Evolutionary conservation across 2,797 vertebrate genomes (phyloP).

Genomic region (Poecilia wingei): DNA sequence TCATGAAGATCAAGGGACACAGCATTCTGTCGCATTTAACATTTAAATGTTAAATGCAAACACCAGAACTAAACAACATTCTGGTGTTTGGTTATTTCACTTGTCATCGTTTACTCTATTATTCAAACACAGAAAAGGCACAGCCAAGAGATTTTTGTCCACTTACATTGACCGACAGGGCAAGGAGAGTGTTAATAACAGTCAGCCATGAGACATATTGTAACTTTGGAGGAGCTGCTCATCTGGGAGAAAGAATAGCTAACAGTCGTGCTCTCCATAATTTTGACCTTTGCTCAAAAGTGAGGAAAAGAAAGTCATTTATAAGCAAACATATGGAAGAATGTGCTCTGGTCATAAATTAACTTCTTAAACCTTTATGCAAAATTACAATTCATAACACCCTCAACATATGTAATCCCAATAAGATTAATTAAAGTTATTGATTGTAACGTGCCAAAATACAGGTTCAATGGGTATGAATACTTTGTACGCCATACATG

Average conservation of each 20-base stretch:
- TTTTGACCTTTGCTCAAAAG: not conserved
- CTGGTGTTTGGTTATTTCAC: not conserved
- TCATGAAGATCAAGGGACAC: not conserved
- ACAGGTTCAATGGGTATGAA: not conserved
- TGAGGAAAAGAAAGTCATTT: not conserved
- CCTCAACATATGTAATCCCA: not conserved
- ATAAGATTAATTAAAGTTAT: too few relatives aligned
- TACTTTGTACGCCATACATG: not conserved
- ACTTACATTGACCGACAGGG: not conserved
- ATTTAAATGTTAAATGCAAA: too few relatives aligned
- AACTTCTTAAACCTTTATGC: not conserved
- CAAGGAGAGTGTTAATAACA: not conserved
- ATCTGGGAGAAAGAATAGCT: not conserved
- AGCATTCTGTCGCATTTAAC: not conserved
- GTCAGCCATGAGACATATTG: not conserved
- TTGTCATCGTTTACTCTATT: not conserved
- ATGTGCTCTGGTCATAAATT: not conserved
- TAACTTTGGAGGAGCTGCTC: not conserved
- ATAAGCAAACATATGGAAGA: not conserved
- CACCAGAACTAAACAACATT: not conserved
- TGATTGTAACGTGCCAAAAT: not conserved
- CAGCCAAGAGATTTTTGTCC: not conserved
- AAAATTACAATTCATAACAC: not conserved
- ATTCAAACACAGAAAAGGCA: not conserved
- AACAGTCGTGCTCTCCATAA: not conserved